Evolutionary conservation across 2,113 vertebrate species (phyloP), one percentile per base, ranked within the genome.

Genomic region (Periophthalmodon schlosseri): DNA sequence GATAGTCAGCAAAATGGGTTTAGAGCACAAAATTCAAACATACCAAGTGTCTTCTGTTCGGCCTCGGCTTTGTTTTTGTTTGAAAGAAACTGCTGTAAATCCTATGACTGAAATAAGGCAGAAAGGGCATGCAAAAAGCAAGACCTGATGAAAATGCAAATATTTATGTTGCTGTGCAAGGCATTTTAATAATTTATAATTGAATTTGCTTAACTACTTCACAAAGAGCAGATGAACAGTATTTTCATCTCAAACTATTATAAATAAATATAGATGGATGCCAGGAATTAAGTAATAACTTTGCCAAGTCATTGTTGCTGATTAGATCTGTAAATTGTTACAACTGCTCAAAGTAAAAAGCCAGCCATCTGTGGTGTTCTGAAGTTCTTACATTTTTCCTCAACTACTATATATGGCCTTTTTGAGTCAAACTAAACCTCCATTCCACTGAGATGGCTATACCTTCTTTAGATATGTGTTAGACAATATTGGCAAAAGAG

Each of bases 21-120:
- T 18, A 16, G 14, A 61, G 16, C 28, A 23, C 21, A 3, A 81
- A 24, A 52, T 56, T 23, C 66, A 77, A 70, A 77, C 50, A 80
- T 33, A n/a, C 56, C 57, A 13, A 56, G 23, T 64, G 70, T 66
- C 74, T 0, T 0, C 69, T 56, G 47, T 65, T 9, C 34, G 39
- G 33, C 47, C 4, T 46, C 77, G 44, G 24, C 50, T 52, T 56
- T 63, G 3, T 9, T 47, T 5, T 21, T 58, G 24, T 72, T 47
- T 72, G 20, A 33, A 73, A 56, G 33, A 23, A 46, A 21, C 12
- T 47, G 44, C 44, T 15, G 44, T 12, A 47, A 65, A 65, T 39
- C 33, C 4, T 12, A 4, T 3, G 11, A 65, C 34, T 44, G 18
- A 39, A 20, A n/a, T 44, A 65, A 65, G 33, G 33, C 28, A 64